A percentile compares a stretch with the other conserved stretches of the same genome.
phyloP scores from a whole-genome alignment of 2,888 invertebrate species.

The Drosophila robusta region DNA sequence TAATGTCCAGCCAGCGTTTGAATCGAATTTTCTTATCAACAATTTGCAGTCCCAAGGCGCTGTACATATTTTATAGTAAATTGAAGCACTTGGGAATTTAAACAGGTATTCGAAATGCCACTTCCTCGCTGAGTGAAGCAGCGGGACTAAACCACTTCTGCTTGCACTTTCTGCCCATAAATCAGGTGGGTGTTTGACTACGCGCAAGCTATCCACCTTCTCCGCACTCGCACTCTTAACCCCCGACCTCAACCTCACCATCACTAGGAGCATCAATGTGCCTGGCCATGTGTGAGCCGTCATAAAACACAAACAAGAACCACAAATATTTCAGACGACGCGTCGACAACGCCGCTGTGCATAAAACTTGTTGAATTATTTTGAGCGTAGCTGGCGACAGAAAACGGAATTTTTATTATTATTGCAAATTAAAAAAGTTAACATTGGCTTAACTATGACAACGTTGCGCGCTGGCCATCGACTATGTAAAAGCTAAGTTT shows the following conservation, averaged over 20 bases:
- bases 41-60: constrained; percentile 24
- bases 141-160: constrained; percentile 15
- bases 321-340: constrained; percentile 66
- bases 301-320: constrained; percentile 56
- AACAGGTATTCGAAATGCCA: constrained; percentile 54
- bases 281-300: constrained; percentile 36
- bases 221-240: background rate
- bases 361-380: constrained; percentile 79
- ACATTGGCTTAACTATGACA: constrained; percentile 77
- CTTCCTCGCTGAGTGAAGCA: background rate
- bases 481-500: constrained; percentile 75
- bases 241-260: background rate
- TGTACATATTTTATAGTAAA: constrained; percentile 40
- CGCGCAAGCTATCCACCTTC: constrained; percentile 3
- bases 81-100: constrained; percentile 42
- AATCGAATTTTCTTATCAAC: constrained; percentile 44
- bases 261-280: background rate
- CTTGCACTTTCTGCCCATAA: constrained; percentile 53
- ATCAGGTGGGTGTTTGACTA: constrained; percentile 62
- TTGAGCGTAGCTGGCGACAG: constrained; percentile 29
- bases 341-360: constrained; percentile 31
- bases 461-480: constrained; percentile 32
- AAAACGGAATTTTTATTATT: constrained; percentile 70
- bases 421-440: constrained; percentile 80
- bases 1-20: background rate